Evolutionary conservation across 2,113 vertebrate genomes (phyloP).

Genomic region (Spea multiplicata): DNA sequence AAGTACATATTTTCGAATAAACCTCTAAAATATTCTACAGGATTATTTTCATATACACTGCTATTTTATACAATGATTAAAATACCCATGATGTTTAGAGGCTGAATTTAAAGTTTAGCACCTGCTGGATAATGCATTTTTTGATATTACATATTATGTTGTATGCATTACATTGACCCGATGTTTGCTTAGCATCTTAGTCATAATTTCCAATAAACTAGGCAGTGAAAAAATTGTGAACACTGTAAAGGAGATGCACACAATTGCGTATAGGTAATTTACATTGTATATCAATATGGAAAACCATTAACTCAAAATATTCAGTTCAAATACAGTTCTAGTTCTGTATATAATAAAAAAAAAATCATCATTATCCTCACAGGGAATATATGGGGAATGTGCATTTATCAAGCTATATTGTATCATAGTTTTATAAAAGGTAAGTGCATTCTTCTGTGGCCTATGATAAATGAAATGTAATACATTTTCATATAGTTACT

Average conservation of each 20-base stretch:
- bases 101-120: background rate
- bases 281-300: too few species aligned
- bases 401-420: background rate
- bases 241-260: too few species aligned
- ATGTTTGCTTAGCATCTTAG: background rate
- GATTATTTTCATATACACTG: background rate
- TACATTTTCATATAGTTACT: too few species aligned
- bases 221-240: background rate
- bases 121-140: background rate
- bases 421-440: too few species aligned
- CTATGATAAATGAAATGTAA: too few species aligned
- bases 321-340: background rate
- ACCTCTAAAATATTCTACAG: constrained; percentile 3
- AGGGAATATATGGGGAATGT: background rate
- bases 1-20: constrained; percentile 19
- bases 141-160: background rate
- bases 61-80: constrained; percentile 24
- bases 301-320: too few species aligned
- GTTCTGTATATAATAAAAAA: background rate
- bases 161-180: background rate
- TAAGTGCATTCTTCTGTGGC: too few species aligned
- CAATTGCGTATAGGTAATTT: too few species aligned
- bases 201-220: background rate
- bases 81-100: background rate
- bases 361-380: background rate